A percentile compares a stretch with the other conserved stretches of the same genome.
phyloP scores from a whole-genome alignment of 2,888 invertebrate species.

The Conistra vaccinii region DNA sequence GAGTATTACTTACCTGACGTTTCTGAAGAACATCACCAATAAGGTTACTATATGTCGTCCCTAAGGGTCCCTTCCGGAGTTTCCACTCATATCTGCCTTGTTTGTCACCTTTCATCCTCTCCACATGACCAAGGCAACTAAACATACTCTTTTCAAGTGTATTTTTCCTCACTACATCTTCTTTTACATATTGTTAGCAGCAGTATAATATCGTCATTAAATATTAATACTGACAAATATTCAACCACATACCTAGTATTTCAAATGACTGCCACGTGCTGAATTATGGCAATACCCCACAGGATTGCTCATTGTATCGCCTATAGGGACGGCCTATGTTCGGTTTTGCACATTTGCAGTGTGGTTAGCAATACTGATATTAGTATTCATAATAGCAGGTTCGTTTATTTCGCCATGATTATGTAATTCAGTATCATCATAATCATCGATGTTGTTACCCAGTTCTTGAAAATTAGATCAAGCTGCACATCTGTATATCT shows the following conservation, averaged over 20 bases:
- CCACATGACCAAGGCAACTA: no score
- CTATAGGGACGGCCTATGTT: constrained; percentile 16
- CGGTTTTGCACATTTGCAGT: constrained; percentile 13
- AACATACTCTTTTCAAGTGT: no score
- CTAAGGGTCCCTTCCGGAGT: no score
- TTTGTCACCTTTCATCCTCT: no score
- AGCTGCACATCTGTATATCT: background rate
- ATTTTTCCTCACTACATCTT: no score
- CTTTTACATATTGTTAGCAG: background rate
- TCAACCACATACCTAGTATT: constrained; percentile 36
- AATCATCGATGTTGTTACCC: background rate
- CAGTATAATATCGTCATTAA: constrained; percentile 3
- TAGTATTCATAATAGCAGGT: constrained; percentile 39
- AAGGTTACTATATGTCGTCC: no score
- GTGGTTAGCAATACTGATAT: constrained; percentile 42
- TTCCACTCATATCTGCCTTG: no score
- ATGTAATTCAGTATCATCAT: constrained; percentile 12
- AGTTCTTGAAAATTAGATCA: background rate
- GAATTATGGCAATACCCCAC: constrained; percentile 42
- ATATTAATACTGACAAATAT: constrained; percentile 7
- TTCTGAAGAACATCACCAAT: no score
- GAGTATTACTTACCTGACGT: no score
- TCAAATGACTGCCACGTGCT: constrained; percentile 34
- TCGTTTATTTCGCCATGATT: constrained; percentile 20
- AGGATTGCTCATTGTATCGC: constrained; percentile 53